Conservation (phyloP, 2,797 vertebrate genomes). For the Fistularia tabacaria region DNA sequence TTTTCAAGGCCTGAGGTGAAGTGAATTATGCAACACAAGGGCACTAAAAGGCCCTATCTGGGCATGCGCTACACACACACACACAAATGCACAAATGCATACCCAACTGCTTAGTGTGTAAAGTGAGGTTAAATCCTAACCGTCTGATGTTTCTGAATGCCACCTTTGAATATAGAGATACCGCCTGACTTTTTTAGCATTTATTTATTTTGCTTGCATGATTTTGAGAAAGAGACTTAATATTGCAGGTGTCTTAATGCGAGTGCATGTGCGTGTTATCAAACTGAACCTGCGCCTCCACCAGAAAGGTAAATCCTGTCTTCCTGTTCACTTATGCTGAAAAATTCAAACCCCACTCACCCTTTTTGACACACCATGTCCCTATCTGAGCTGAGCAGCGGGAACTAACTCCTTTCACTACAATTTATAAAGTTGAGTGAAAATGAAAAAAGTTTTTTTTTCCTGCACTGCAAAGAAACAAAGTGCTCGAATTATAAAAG, state of each 20-base stretch:
- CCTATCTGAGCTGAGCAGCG: constrained; percentile 17
- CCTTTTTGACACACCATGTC: constrained; percentile 31
- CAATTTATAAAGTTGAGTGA: constrained; percentile 17
- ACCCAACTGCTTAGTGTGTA: constrained; percentile 15
- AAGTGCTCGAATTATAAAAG: no score
- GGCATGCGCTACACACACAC: constrained; percentile 4
- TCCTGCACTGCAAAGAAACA: no score
- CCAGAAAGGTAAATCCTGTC: constrained; percentile 35
- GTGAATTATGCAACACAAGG: constrained; percentile 64
- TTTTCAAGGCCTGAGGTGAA: constrained; percentile 42
- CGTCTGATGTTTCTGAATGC: constrained; percentile 33
- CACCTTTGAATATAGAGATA: constrained; percentile 34
- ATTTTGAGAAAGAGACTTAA: constrained; percentile 14
- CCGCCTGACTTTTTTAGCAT: constrained; percentile 17
- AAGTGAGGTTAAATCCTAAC: constrained; percentile 9
- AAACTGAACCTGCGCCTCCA: constrained; percentile 13
- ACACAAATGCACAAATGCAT: no score
- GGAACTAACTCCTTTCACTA: constrained; percentile 33
- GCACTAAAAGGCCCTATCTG: constrained; percentile 44
- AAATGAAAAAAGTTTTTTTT: constrained; percentile 17
- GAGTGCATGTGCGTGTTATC: constrained; percentile 2
- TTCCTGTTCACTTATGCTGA: constrained; percentile 34
- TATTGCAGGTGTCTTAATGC: constrained; percentile 19
- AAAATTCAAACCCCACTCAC: constrained; percentile 32
- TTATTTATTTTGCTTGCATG: constrained; percentile 17